These are phyloP conservation scores for Caenorhabditis uteleia DNA, from an alignment of 2,888 invertebrate species.

Conservation along the genomic window DNA sequence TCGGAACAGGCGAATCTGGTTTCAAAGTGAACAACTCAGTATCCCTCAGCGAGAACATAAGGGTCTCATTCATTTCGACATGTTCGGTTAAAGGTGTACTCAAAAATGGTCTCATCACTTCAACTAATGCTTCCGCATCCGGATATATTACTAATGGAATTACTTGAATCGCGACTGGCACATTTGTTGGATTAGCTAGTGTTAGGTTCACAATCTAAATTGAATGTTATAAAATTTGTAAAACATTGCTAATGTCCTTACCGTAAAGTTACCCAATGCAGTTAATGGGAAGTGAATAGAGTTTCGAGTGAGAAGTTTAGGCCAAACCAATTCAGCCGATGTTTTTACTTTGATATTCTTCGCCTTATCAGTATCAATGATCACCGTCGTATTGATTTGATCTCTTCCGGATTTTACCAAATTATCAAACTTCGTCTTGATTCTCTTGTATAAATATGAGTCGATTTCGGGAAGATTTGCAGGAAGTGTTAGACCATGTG, in stretches of 20 bases:
- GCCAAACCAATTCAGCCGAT: conserved; percentile 79
- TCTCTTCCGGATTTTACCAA: conserved; percentile 63
- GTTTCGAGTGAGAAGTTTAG: conserved; percentile 72
- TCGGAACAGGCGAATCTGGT: conserved; percentile 69
- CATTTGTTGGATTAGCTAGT: conserved; percentile 79
- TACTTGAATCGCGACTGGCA: conserved; percentile 78
- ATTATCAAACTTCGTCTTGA: conserved; percentile 74
- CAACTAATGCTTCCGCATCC: conserved; percentile 74
- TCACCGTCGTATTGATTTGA: conserved; percentile 78
- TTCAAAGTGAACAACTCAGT: conserved; percentile 68
- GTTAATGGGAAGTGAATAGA: conserved; percentile 79
- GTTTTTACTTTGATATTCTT: conserved; percentile 75
- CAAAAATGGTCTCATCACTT: conserved; percentile 67
- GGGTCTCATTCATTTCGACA: conserved; percentile 71
- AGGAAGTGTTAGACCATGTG: conserved; percentile 77
- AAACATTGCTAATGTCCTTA: conserved; percentile 36
- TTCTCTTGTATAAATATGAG: conserved; percentile 75
- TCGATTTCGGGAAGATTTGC: conserved; percentile 79
- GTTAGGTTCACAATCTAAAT: conserved; percentile 76
- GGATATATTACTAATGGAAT: conserved; percentile 78
- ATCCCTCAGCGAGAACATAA: conserved; percentile 71
- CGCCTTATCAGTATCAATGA: conserved; percentile 80
- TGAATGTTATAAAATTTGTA: neutral
- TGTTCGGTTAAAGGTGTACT: conserved; percentile 39
- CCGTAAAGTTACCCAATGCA: conserved; percentile 78